Base-by-base conservation (phyloP, 2,113 vertebrate species). In the Vulpes lagopus region DNA sequence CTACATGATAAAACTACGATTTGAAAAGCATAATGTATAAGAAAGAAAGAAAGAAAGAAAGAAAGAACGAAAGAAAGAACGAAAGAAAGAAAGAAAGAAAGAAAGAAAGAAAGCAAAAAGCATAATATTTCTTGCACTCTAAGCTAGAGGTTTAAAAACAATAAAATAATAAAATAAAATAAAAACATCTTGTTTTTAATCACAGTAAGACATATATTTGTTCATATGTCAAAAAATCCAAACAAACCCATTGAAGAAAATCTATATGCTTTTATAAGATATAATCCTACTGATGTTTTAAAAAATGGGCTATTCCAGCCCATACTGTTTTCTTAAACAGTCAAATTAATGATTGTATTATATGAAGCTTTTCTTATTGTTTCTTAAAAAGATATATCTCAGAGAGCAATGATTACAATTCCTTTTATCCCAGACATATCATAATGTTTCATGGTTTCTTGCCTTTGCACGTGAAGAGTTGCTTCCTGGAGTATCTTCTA, bases 251-350 rank as follows among this genome's bases (percentile, higher is more conserved):
- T 57, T 90, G 64, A 94, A 80, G 80, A 69, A 95, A 81, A 81
- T 32, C 23, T 93, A 53, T 76, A 5, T 53, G 35, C 83, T 89
- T 89, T 74, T 80, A 14, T 60, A 76, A 78, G 43, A 71, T 27
- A 10, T 60, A 57, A 89, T 80, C 19, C 30, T 67, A 64, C 0
- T 62, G 23, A 19, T 9, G 60, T 96, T 94, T 82, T 62, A 17
- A 27, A 84, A 60, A 89, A 59, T 23, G 83, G 35, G 0, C 5
- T 67, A 17, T 90, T 74, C 30, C 81, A 90, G 19, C 2, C 27
- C 62, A 74, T 22, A 78, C 2, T 82, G 32, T 91, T 97, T 96
- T 76, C 73, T 76, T 91, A 49, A 92, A 96, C 96, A 35, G 7
- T 91, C 86, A 95, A 86, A 92, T 92, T 85, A 96, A 81, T 95